Conservation (phyloP, 2,797 vertebrate species). For the Semotilus atromaculatus region DNA sequence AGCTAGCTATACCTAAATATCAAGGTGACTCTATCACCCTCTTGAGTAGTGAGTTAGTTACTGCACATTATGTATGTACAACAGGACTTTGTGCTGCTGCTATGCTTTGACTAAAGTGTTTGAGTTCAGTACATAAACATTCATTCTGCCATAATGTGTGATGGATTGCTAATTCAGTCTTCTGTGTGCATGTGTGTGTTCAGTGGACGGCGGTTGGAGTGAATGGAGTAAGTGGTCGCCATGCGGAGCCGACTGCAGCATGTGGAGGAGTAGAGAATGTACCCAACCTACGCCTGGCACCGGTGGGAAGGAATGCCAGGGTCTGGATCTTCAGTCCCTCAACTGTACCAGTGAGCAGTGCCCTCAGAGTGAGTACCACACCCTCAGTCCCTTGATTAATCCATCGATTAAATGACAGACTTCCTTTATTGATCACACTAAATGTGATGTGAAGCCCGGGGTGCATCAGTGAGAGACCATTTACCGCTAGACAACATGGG, state of each 20-base stretch:
- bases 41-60: not conserved
- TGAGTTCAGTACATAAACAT: constrained; percentile 22
- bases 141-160: constrained; percentile 40
- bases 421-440: constrained; percentile 43
- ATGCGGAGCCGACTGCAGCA: constrained; percentile 90
- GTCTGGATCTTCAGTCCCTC: constrained; percentile 89
- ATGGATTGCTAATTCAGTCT: constrained; percentile 37
- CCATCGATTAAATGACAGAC: constrained; percentile 26
- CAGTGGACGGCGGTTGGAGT: constrained; percentile 95
- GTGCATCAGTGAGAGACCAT: not conserved
- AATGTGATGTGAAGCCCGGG: constrained; percentile 20
- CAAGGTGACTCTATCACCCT: constrained; percentile 27
- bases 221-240: constrained; percentile 97
- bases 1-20: not conserved
- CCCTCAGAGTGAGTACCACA: constrained; percentile 88
- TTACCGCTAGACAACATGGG: not conserved
- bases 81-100: not conserved
- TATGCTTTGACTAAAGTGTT: not conserved
- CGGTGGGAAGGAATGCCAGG: constrained; percentile 91
- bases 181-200: constrained; percentile 57
- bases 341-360: constrained; percentile 97
- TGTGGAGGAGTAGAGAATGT: constrained; percentile 95
- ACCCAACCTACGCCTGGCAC: constrained; percentile 92
- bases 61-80: not conserved
- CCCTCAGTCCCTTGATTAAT: constrained; percentile 1